Evolutionary conservation across 2,888 invertebrate species (phyloP), one percentile per base, ranked within the genome.

Genomic region (Rotaria socialis): DNA sequence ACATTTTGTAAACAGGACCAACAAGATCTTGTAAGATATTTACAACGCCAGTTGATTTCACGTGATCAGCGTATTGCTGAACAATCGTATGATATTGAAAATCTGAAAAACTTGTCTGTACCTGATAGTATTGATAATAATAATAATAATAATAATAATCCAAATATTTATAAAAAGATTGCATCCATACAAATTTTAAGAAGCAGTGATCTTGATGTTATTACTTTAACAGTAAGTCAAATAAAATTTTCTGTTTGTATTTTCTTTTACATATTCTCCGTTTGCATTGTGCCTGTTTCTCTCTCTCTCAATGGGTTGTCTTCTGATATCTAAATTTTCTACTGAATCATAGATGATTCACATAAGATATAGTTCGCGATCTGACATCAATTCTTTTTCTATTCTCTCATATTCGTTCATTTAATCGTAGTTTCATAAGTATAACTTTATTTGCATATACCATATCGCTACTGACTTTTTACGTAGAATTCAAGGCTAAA

Each of bases 1-100:
- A 74, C 67, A 47, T 85, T 86, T 55, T 47, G 86, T n/a, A 85
- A 67, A 43, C 75, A 86, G 10, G 85, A 56, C 47, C 75, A 86
- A 24, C 56, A 55, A 35, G 86, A 86, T 58, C 50, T 86, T 24
- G 85, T 86, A n/a, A 27, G 74, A 50, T 86, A 85, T 55, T 74
- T 86, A 56, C 85, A 86, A 75, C 35, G 85, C 10, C 85, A 86
- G 27, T 52, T 86, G 16, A 41, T 85, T 47, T 22, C 41, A n/a
- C 85, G 67, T 50, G 86, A 86, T 67, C 67, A 67, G 35, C 67
- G 67, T 67, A 67, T 67, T 35, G 67, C 35, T 41, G 67, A 67
- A 41, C 67, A 35, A 27, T 67, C 67, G 6, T 67, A 67, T 67
- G 35, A 67, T 35, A 67, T 67, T 35, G 67, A 67, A 41, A 35